These are phyloP conservation scores for Liparis tanakae DNA, from an alignment of 2,797 vertebrate species.

Conservation along the genomic window DNA sequence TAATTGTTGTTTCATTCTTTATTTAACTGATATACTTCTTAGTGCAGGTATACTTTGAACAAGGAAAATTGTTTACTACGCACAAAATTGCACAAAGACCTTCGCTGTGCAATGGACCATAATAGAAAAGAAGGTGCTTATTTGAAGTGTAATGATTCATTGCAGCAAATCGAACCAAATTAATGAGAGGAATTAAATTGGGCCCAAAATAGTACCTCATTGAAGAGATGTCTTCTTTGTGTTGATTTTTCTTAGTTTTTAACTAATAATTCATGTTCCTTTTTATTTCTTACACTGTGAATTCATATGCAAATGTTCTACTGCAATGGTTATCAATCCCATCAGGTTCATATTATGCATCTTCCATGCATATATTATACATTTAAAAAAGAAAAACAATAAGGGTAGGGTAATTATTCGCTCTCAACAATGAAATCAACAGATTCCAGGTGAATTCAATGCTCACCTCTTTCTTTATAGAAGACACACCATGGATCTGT, in stretches of 20 bases:
- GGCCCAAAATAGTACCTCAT: not conserved
- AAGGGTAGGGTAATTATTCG: not conserved
- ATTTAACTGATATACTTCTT: constrained; percentile 15
- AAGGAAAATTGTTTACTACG: constrained; percentile 5
- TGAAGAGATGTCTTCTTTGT: not conserved
- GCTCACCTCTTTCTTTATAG: not conserved
- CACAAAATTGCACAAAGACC: not conserved
- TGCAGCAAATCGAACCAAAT: not conserved
- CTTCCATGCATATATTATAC: not conserved
- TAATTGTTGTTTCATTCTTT: not conserved
- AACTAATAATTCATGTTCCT: not conserved
- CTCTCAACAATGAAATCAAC: not conserved
- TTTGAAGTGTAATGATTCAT: not conserved
- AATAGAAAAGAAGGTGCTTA: not conserved
- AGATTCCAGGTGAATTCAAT: not conserved
- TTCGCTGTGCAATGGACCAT: not conserved
- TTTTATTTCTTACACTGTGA: not conserved
- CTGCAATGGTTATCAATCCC: not conserved
- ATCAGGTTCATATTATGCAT: not conserved
- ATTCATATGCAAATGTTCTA: not conserved
- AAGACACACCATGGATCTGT: too few species aligned
- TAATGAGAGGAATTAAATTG: not conserved
- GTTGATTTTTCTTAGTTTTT: not conserved
- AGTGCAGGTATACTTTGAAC: constrained; percentile 3
- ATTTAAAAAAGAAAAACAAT: not conserved